phyloP scores from a whole-genome alignment of 2,797 vertebrate species.

The Manis pentadactyla region DNA sequence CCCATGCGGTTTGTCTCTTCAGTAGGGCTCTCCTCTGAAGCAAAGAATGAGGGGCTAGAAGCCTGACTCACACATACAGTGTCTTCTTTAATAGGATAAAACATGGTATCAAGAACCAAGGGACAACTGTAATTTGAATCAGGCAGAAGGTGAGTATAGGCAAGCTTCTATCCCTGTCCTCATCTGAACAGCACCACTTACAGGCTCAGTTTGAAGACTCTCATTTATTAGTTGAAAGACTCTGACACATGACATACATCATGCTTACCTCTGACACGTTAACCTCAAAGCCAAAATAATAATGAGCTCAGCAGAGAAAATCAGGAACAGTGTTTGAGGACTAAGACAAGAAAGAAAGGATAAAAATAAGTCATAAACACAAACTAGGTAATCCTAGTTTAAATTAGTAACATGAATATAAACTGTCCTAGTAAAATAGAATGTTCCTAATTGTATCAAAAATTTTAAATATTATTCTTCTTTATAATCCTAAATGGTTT shows the following conservation, averaged over 20 bases:
- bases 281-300: conserved; percentile 17
- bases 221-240: not conserved
- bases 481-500: not conserved
- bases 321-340: not conserved
- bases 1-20: not conserved
- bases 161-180: not conserved
- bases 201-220: not conserved
- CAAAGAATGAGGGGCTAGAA: not conserved
- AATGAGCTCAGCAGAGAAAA: conserved; percentile 8
- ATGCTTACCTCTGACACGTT: not conserved
- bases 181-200: not conserved
- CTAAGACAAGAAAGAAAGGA: not conserved
- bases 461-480: conserved; percentile 4
- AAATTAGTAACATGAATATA: not conserved
- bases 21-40: not conserved
- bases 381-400: not conserved
- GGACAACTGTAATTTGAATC: not conserved
- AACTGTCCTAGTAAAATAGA: not conserved
- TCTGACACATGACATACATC: not conserved
- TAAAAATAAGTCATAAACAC: not conserved
- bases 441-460: not conserved
- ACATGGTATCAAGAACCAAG: not conserved
- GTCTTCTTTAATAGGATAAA: not conserved
- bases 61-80: too few species aligned
- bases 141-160: not conserved